Conservation (phyloP, 2,113 vertebrate genomes). For the Perca flavescens region DNA sequence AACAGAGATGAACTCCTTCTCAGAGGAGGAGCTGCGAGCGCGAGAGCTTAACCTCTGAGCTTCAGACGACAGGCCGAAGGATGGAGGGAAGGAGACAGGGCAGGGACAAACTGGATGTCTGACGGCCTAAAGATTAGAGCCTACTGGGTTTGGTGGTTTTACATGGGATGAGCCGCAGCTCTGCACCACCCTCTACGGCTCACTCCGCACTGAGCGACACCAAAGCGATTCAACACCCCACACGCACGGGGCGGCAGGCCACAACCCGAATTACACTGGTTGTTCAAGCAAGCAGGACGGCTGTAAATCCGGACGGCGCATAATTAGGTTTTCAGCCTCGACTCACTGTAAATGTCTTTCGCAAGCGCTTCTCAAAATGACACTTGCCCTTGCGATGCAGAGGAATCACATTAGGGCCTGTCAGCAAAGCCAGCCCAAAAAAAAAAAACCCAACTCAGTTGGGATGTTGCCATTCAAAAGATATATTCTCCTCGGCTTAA, state of each 20-base stretch:
- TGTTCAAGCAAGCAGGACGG: conserved; percentile 43
- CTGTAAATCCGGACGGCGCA: conserved; percentile 45
- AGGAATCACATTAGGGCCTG: conserved; percentile 28
- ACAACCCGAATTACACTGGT: conserved; percentile 26
- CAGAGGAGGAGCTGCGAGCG: conserved; percentile 15
- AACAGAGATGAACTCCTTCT: conserved; percentile 20
- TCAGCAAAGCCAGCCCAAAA: not conserved
- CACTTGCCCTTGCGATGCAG: conserved; percentile 16
- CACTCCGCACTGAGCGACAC: not conserved
- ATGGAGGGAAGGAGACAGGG: not conserved
- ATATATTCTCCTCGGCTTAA: conserved; percentile 5
- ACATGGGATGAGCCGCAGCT: not conserved
- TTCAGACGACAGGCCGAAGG: conserved; percentile 5
- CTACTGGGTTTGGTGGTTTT: conserved; percentile 5
- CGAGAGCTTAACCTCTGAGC: conserved; percentile 35
- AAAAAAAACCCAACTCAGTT: not conserved
- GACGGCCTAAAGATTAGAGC: conserved; percentile 32
- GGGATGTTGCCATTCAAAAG: conserved; percentile 11
- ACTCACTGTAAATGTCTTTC: conserved; percentile 43
- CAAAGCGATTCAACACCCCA: conserved; percentile 9
- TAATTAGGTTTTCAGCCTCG: conserved; percentile 54
- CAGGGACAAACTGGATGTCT: conserved; percentile 2
- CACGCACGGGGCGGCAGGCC: not conserved
- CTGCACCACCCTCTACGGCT: not conserved
- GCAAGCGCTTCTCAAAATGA: conserved; percentile 37